A percentile compares a stretch with the other conserved stretches of the same genome.
These are phyloP conservation scores for Cydia pomonella DNA, from an alignment of 1,140 invertebrate species.

Conservation along the genomic window DNA sequence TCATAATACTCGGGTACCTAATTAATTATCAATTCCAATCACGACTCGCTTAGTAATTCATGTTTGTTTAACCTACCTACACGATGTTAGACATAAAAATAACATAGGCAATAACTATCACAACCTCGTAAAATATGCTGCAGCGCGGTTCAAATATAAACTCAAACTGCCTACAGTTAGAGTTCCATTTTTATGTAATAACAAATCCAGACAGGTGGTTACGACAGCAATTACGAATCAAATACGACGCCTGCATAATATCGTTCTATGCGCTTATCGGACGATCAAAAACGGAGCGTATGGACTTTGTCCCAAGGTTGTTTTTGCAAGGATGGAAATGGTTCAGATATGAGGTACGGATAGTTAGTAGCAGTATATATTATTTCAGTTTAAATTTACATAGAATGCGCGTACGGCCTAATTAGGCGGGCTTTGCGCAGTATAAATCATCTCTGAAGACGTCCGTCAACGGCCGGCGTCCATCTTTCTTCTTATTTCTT, in stretches of 20 bases:
- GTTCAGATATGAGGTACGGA: background rate
- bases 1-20: constrained; percentile 10
- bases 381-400: constrained; percentile 59
- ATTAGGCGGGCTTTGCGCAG: constrained; percentile 59
- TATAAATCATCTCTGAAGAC: constrained; percentile 64
- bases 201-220: background rate
- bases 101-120: constrained; percentile 1
- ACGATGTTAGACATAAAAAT: constrained; percentile 40
- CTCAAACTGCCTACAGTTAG: background rate
- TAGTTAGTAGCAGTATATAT: background rate
- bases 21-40: constrained; percentile 36
- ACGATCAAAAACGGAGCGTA: background rate
- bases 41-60: constrained; percentile 39
- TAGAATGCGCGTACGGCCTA: constrained; percentile 66
- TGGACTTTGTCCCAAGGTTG: background rate
- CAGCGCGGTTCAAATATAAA: constrained; percentile 38
- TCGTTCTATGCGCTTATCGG: background rate
- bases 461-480: constrained; percentile 49
- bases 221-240: background rate
- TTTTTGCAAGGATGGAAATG: background rate
- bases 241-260: background rate
- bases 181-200: background rate
- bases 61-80: constrained; percentile 50
- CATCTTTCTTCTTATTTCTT: constrained; percentile 20
- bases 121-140: constrained; percentile 34